Evolutionary conservation across 2,888 invertebrate species (phyloP), one percentile per base, ranked within the genome.

Genomic region (Epinotia bilunana): DNA sequence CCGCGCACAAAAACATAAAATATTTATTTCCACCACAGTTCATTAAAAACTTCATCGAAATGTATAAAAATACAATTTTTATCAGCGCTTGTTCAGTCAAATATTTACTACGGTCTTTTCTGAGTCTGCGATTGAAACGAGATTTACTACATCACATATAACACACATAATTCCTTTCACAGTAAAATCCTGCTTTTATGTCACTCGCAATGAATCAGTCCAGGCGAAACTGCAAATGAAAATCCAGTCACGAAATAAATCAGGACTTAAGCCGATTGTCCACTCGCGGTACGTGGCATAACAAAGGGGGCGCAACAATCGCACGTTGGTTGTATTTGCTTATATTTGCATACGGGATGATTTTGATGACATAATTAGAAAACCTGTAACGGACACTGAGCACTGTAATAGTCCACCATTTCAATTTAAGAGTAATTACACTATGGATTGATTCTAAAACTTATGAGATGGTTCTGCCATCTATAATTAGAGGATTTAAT

Each of bases 221-320:
- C 61, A 53, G 28, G 39, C 49, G 49, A 28, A 53, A 55, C 33
- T 67, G 23, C 73, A 67, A 62, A 68, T 68, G 68, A 43, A 43
- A 73, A 62, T 68, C 68, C 62, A 20, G 62, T 74, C 73, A 74
- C 73, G 73, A 74, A 74, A 74, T 74, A 74, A 74, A 74, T 74
- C 73, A 74, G 46, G 39, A 46, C 63, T 69, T 63, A 63, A 69
- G 68, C 67, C 68, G n/a, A 63, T 74, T 74, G 69, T 69, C 68
- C 73, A 73, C 53, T 72, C 46, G 7, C 13, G 43, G 3, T 28
- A 28, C 68, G 46, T 57, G 46, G n/a, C 49, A n/a, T n/a, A 46
- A 28, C 60, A 68, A 55, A 58, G 43, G 55, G 11, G 16, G 13
- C 61, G 53, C 6, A 61, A 58, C 55, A 55, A 63, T 55, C 39